Evolutionary conservation across 2,113 vertebrate species (phyloP).

Genomic region (Microtus montanus): DNA sequence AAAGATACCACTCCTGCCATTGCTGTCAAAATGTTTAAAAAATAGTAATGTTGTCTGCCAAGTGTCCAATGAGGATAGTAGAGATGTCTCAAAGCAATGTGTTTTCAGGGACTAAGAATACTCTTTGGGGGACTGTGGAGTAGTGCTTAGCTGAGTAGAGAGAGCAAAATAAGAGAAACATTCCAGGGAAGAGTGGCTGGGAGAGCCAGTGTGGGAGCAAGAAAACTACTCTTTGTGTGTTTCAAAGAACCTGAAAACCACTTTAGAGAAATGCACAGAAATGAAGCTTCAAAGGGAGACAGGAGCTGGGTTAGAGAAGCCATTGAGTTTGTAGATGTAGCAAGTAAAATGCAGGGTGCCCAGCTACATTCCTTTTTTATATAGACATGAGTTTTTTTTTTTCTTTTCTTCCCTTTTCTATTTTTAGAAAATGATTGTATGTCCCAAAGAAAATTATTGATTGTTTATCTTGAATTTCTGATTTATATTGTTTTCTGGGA

Average conservation of each 20-base stretch:
- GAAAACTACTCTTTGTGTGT: neutral
- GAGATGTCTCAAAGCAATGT: neutral
- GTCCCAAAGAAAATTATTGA: neutral
- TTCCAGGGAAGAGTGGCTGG: neutral
- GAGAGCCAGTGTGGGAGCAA: neutral
- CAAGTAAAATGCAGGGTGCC: conserved; percentile 23
- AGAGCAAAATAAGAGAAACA: neutral
- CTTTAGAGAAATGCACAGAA: neutral
- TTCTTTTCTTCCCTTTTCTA: too few species aligned
- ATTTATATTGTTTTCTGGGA: conserved; percentile 11
- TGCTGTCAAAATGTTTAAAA: neutral
- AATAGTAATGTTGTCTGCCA: neutral
- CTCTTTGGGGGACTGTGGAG: neutral
- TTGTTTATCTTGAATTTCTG: conserved; percentile 45
- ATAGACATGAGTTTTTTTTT: neutral
- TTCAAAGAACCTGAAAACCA: conserved; percentile 12
- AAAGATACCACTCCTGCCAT: neutral
- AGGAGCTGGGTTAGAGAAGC: neutral
- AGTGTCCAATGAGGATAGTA: neutral
- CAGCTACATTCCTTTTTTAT: conserved; percentile 45
- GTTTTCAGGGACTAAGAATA: neutral
- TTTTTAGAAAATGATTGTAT: neutral
- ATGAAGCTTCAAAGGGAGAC: neutral
- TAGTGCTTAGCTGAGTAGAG: neutral
- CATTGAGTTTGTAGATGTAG: conserved; percentile 31